Conservation (phyloP, 1,140 invertebrate genomes). For the Atopsyche davidsoni region DNA sequence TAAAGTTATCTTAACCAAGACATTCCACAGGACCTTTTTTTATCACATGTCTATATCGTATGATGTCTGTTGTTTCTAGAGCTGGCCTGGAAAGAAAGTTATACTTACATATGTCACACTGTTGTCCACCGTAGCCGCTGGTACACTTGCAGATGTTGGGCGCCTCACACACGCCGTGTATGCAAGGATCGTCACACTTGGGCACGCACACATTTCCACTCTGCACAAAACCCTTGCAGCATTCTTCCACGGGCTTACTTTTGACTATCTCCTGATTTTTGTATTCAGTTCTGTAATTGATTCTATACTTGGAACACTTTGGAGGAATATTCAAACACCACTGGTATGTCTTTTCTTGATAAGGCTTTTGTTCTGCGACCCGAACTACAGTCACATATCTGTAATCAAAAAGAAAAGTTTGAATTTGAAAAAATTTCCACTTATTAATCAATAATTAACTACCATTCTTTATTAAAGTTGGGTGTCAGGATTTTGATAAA, state of each 20-base stretch:
- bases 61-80: no score
- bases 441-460: no score
- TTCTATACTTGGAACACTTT: slow-evolving; percentile 78
- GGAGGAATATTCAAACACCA: slow-evolving; percentile 82
- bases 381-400: slow-evolving; percentile 68
- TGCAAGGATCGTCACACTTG: slow-evolving; percentile 71
- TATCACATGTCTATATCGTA: no score
- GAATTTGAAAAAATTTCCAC: background rate
- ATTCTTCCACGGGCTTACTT: slow-evolving; percentile 70
- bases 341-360: slow-evolving; percentile 69
- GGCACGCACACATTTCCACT: slow-evolving; percentile 66
- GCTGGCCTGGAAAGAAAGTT: no score
- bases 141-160: slow-evolving; percentile 84
- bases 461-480: no score
- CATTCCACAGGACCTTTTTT: no score
- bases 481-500: slow-evolving; percentile 16
- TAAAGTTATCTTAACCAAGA: no score
- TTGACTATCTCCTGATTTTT: slow-evolving; percentile 68
- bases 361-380: slow-evolving; percentile 72
- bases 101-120: slow-evolving; percentile 85
- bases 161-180: slow-evolving; percentile 76
- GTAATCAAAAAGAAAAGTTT: slow-evolving; percentile 32
- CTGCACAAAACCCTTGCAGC: slow-evolving; percentile 68
- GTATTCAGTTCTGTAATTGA: slow-evolving; percentile 65
- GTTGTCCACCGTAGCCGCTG: slow-evolving; percentile 78